Base-by-base conservation (phyloP, 1,140 invertebrate genomes). In the Eulimnadia texana region DNA sequence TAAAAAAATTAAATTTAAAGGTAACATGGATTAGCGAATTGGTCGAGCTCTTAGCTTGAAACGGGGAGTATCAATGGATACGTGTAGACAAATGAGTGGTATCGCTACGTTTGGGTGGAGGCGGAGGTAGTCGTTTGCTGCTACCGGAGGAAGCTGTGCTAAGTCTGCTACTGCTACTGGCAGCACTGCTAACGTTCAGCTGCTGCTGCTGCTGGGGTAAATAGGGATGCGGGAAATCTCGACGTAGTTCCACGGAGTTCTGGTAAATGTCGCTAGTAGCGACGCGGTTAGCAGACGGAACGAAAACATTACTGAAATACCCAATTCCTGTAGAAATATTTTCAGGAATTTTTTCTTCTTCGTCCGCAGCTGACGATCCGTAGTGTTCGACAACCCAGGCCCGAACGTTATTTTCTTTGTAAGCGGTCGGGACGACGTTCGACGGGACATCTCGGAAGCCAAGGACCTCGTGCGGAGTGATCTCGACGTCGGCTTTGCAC, bases 381-480 rank as follows among this genome's bases (percentile, higher is more conserved):
- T 91, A 91, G 67, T 91, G 88, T 68, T 91, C 86, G 65, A 85
- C 82, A n/a, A 91, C 86, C 88, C 89, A 92, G 68, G 90, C 88
- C 2, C 84, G 87, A 0, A 91, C 88, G 64, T 86, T 85, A 10
- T 85, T 85, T 68, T 66, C 56, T 28, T 67, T 64, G 23, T 62
- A 62, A 29, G 60, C 55, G 20, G 64, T 24, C 20, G 47, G 64
- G 33, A 63, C 25, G 55, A 57, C 51, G 19, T 64, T 51, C 51
- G 76, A 72, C 0, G 84, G 82, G 13, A 82, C 86, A 68, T 88
- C 86, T 24, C 90, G 74, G 68, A 94, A 93, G 1, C 91, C 91
- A 0, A 94, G 77, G 0, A 94, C 89, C 69, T 93, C 88, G 69
- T 92, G 88, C 0, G 90, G 89, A 20, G 87, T 90, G 0, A 87